Base-by-base conservation (phyloP, 2,797 vertebrate species). In the Myotis findleyi region DNA sequence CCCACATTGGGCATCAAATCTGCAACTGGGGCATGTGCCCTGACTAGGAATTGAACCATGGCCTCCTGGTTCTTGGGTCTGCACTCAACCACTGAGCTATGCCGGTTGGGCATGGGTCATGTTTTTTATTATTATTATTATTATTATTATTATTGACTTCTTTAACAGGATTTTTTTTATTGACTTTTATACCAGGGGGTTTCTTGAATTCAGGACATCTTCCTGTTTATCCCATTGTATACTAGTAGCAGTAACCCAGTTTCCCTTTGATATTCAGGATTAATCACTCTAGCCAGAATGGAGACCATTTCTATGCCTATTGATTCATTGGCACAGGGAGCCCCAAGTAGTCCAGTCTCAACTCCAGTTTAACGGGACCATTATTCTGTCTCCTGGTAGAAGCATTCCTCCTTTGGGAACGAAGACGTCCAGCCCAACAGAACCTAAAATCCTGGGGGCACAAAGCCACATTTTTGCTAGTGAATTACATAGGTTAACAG, bases 271-370 rank as follows among this genome's bases (percentile, higher is more conserved):
- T 64, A 13, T 17, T 69, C n/a, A 47, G 44, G 30, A 44, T 33
- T 53, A 27, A 62, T 62, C 33, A 30, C 33, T 62, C 5, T 55
- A 23, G 49, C 6, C 10, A 4, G 20, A 6, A 8, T 23, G 47
- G 55, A 84, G 44, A 59, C 33, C 17, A 11, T 77, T 57, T 80
- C 57, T 72, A 13, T 33, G 36, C 16, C 17, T 47, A 4, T 6
- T 9, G 13, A 2, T 47, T 55, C 41, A 30, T 16, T 4, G n/a
- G 21, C 44, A 1, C 0, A 1, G 21, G 23, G 55, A 55, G 2
- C 21, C 47, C 71, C 10, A 53, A 7, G 81, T 17, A 33, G 14
- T 36, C 47, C 18, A 14, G 2, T 23, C 62, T 59, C 30, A 20
- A 0, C 49, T 51, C 21, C 14, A 62, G 36, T 17, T 27, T 23